phyloP scores from a whole-genome alignment of 2,797 vertebrate species.

The Sebastes ruberrimus region DNA sequence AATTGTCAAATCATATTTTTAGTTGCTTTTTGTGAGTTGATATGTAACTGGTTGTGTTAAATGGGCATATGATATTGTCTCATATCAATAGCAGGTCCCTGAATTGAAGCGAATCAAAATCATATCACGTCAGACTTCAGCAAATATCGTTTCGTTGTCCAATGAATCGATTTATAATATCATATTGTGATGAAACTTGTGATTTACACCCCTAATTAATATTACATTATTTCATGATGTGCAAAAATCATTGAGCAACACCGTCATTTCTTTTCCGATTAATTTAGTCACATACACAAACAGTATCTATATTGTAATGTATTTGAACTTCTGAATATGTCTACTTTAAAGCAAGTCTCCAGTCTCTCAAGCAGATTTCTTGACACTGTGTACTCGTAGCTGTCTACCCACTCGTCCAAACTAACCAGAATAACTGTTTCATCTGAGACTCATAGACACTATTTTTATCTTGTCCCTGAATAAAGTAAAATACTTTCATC shows the following conservation, averaged over 20 bases:
- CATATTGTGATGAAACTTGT: not conserved
- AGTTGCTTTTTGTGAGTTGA: too few species aligned
- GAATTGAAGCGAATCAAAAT: not conserved
- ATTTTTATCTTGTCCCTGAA: constrained; percentile 39
- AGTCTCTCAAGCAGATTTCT: not conserved
- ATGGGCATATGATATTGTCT: not conserved
- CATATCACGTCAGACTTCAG: not conserved
- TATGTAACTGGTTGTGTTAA: too few species aligned
- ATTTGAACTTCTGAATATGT: constrained; percentile 24
- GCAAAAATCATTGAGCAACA: not conserved
- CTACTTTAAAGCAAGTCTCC: constrained; percentile 19
- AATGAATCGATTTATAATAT: not conserved
- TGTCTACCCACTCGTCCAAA: constrained; percentile 7
- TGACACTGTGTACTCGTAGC: constrained; percentile 2
- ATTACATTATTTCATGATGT: not conserved
- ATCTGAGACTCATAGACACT: constrained; percentile 20
- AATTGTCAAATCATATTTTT: not conserved
- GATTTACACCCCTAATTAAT: not conserved
- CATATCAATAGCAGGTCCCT: not conserved
- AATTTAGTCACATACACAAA: not conserved
- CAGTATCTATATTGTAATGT: not conserved
- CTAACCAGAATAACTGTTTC: constrained; percentile 15
- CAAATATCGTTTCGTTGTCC: not conserved
- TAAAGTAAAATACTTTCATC: constrained; percentile 17
- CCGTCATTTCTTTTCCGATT: not conserved